Evolutionary conservation across 2,113 vertebrate species (phyloP).

Genomic region (Amblyornis subalaris): DNA sequence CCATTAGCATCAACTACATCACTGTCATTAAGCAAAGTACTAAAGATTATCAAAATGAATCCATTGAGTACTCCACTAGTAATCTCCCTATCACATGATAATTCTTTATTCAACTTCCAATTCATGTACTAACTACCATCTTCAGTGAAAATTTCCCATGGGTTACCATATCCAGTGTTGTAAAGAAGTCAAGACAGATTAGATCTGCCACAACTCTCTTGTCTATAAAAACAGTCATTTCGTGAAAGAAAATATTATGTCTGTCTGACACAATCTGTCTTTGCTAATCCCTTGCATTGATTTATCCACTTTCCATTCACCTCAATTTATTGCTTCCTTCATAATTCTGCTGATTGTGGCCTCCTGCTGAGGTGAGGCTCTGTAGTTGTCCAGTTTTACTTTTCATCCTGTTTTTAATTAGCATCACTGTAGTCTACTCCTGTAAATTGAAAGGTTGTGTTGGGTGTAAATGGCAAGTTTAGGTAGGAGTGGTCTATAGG

Average conservation of each 20-base stretch:
- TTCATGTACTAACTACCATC: background rate
- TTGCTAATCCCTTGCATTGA: background rate
- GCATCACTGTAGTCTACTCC: too few species aligned
- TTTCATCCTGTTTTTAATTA: background rate
- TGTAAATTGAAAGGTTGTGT: background rate
- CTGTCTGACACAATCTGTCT: background rate
- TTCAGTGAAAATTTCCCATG: background rate
- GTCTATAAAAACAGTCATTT: background rate
- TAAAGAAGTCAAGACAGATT: background rate
- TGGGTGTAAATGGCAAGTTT: background rate
- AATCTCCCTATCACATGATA: background rate
- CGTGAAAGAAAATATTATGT: background rate
- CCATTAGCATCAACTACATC: background rate
- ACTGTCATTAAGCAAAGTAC: background rate
- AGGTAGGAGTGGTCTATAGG: fast-evolving
- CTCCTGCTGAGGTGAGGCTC: background rate
- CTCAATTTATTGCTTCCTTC: background rate
- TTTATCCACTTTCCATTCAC: background rate
- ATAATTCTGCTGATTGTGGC: background rate
- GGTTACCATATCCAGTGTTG: background rate
- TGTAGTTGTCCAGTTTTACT: background rate
- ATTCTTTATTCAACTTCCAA: background rate
- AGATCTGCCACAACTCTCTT: background rate
- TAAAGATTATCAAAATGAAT: background rate
- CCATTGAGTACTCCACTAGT: background rate